Percentiles rank a stretch among this genome's conserved stretches.
Conservation (phyloP, 2,113 vertebrate species). For the Edolisoma coerulescens region DNA sequence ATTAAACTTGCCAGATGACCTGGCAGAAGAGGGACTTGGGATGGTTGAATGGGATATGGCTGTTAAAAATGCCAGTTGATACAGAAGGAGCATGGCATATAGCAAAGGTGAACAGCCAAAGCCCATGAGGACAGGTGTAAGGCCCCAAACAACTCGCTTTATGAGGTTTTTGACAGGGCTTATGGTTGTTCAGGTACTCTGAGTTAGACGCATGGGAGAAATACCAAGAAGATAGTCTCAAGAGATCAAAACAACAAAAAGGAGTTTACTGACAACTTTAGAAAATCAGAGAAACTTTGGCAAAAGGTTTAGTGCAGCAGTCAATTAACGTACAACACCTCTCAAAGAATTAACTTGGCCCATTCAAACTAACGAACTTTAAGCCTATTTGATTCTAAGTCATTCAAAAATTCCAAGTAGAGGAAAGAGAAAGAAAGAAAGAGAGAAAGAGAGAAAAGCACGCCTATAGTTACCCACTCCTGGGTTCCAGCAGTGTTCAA, state of each 20-base stretch:
- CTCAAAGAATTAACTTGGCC: not conserved
- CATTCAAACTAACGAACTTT: too few relatives aligned
- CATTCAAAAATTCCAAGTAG: not conserved
- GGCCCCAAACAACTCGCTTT: fast-evolving
- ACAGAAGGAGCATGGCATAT: not conserved
- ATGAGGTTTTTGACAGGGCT: fast-evolving
- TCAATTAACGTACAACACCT: not conserved
- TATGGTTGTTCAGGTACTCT: fast-evolving
- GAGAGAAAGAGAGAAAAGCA: not conserved
- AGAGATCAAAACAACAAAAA: not conserved
- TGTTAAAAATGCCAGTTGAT: not conserved
- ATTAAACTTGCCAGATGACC: not conserved
- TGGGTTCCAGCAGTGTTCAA: not conserved
- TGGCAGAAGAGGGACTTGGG: not conserved
- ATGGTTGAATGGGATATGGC: not conserved
- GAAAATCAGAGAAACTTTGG: not conserved
- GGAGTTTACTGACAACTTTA: not conserved
- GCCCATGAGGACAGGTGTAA: not conserved
- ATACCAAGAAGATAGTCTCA: not conserved
- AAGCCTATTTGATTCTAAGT: not conserved
- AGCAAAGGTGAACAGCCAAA: not conserved
- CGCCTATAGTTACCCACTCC: not conserved
- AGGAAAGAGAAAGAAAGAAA: not conserved
- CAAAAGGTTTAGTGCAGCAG: not conserved
- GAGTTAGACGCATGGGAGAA: fast-evolving